These are phyloP conservation scores for Crypturellus tataupa DNA, from an alignment of 2,797 vertebrate species.

Conservation along the genomic window DNA sequence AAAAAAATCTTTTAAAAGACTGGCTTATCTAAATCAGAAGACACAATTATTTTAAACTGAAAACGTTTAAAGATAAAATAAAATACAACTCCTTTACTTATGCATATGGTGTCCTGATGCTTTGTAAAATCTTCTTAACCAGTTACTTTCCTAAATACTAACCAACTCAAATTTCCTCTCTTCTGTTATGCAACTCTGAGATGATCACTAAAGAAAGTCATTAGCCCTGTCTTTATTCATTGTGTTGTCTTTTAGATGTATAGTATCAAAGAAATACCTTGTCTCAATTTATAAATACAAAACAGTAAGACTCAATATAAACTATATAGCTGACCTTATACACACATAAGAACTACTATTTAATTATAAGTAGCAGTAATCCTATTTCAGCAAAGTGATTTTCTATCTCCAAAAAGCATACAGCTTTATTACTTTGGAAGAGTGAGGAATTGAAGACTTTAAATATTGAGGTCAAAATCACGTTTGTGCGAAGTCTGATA, in stretches of 20 bases:
- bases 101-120: background rate
- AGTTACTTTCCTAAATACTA: background rate
- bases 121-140: background rate
- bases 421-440: background rate
- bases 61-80: background rate
- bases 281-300: background rate
- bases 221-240: background rate
- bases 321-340: background rate
- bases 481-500: background rate
- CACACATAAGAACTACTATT: background rate
- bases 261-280: background rate
- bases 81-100: background rate
- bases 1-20: background rate
- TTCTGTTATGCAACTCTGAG: background rate
- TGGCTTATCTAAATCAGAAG: background rate
- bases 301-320: background rate
- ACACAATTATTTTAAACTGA: background rate
- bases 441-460: background rate
- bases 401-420: fast-evolving
- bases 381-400: background rate
- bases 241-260: background rate
- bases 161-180: background rate
- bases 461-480: background rate
- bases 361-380: background rate
- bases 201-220: background rate